Base-by-base conservation (phyloP, 2,888 invertebrate genomes). In the Acrobasis repandana region DNA sequence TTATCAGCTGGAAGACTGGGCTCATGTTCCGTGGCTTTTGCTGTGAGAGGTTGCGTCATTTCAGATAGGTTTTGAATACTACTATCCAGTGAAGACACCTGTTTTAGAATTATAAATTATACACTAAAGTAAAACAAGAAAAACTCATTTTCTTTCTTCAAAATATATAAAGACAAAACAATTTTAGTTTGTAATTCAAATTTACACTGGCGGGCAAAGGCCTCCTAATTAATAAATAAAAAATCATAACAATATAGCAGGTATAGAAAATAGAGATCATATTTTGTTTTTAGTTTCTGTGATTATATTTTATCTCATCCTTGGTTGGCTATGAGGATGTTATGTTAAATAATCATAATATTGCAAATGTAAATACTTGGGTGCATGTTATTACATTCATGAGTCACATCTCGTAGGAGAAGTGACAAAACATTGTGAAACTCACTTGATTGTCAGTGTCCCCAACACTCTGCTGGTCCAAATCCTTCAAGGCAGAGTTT, bases 31-130 rank as follows among this genome's bases (percentile, higher is more conserved):
- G 78, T 81, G 33, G 83, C 82, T 72, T 88, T 91, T 56, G 92
- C 91, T 38, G 92, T 92, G 63, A 91, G 67, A 3, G 92, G 91
- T 65, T 89, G 90, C 48, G 92, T 90, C 67, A 92, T 69, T 69
- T 93, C 93, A 56, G 93, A 93, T 70, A 93, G 80, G 70, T 93
- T 93, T 68, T 92, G 92, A 66, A 90, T 86, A 74, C 93, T 93
- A 72, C 92, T 93, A 61, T 88, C 86, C 67, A 93, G 71, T 48
- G 93, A 93, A 51, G 93, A 92, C 60, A 92, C 91, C 92, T 92
- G 74, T 65, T 60, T 51, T 36, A 11, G 28, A 43, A 43, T 28
- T 28, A 28, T 28, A 2, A 28, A 28, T 28, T 5, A 6, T 28
- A 28, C 28, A 28, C 28, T 20, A 20, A n/a, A n/a, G n/a, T n/a